Base-by-base conservation (phyloP, 1,140 invertebrate species). In the Dufourea novaeangliae region DNA sequence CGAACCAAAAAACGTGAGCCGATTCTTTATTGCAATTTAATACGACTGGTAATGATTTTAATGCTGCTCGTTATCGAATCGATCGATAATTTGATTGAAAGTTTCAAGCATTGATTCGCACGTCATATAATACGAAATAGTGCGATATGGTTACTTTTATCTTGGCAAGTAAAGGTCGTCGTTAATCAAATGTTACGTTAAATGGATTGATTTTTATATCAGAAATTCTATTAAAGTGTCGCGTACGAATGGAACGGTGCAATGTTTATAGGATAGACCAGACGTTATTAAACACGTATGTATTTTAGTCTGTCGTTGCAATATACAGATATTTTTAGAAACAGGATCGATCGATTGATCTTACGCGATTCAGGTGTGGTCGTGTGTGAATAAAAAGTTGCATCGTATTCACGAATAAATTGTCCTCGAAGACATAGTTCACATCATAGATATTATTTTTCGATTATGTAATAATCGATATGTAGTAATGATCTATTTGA, bases 311-410 rank as follows among this genome's bases (percentile, higher is more conserved):
- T 1, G 22, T 32, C 39, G 62, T 25, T 14, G 7, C 27, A 27
- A 44, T 22, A 59, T 34, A 44, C 10, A 7, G 54, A 27, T 70
- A 71, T 61, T 41, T 61, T 61, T 71, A 61, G 56, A 41, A 70
- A 41, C 29, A 41, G 20, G 41, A 57, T 57, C 52, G 54, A 70
- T 57, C 54, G 37, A 59, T 61, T 54, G 68, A 46, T 71, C n/a
- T 39, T 41, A 7, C 32, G n/a, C 20, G 22, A 1, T 17, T 56
- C 25, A 20, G 20, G 22, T 7, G 37, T 41, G 32, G 34, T 7
- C 68, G 1, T 29, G 20, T 11, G n/a, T 37, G 12, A 32, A 39
- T 22, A 20, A 37, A 10, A 22, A 59, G 0, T 7, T 1, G 8
- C 6, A 34, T 61, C 10, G 57, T 7, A 37, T 34, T 2, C 11